Base-by-base conservation (phyloP, 2,113 vertebrate species). In the Morone chrysops region DNA sequence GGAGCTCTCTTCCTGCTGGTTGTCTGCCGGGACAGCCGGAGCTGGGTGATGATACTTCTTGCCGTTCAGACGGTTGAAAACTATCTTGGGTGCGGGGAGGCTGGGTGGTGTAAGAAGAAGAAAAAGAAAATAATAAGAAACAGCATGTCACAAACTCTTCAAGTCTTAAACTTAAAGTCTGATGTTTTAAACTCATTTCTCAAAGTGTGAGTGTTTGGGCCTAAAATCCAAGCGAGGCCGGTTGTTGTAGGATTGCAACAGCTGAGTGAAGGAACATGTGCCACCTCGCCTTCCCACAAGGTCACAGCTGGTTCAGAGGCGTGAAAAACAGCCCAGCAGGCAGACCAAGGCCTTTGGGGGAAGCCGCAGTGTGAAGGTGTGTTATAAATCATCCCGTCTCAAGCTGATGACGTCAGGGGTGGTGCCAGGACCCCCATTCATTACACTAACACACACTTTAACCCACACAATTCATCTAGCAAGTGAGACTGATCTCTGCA, bases 61-160 rank as follows among this genome's bases (percentile, higher is more conserved):
- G 59, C 97, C 96, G 0, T 97, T 98, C 60, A 94, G 94, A 43
- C 97, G 96, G 92, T 96, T 97, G 94, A 99, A 99, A 78, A 99
- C 94, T 0, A 98, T 96, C 92, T 96, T 97, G 11, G 95, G 97
- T 1, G 94, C 93, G 2, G 96, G 90, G 60, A 96, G 96, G 88
- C 70, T 70, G 74, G 16, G 1, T 56, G 48, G 45, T 4, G 53
- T 0, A 8, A 65, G 18, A 51, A 31, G 11, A 20, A 53, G 47
- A 38, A 36, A 6, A 20, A 53, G 47, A 38, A 36, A 6, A 16
- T 4, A 7, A 4, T 31, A 31, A 16, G 3, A 47, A 56, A 70
- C 4, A 61, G 16, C 11, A 31, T 20, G 41, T 66, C 31, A 71
- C 2, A 59, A 22, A 6, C 25, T n/a, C n/a, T n/a, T n/a, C n/a